Base-by-base conservation (phyloP, 1,140 invertebrate genomes). In the honey bee (Apis mellifera) region DNA sequence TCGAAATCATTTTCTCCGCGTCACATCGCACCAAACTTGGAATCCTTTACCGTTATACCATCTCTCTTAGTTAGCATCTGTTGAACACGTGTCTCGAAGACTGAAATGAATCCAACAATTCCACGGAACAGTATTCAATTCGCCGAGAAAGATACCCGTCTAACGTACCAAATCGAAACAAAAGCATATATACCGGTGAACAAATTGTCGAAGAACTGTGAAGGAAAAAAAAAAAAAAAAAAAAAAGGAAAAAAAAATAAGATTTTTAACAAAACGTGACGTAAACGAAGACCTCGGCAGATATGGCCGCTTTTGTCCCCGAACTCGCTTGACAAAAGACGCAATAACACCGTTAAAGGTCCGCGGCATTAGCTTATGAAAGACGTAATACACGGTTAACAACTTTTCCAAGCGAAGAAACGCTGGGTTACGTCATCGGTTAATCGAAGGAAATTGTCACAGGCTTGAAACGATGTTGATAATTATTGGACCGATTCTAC, bases 391-490 rank as follows among this genome's bases (percentile, higher is more conserved):
- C 21, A 48, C 42, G 32, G 42, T 66, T 42, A 66, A 42, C 42
- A n/a, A 48, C 32, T 68, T 48, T 42, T 48, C 65, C 65, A 48
- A 68, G 26, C 65, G 42, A 68, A 68, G 65, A 68, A 68, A 68
- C 65, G 19, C 1, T 11, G 11, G 21, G 19, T 68, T 68, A 11
- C 65, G 65, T 68, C 65, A 68, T n/a, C 42, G 65, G 42, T 48
- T 68, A 48, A 68, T 68, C 65, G 42, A n/a, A 48, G 65, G 65
- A 68, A 42, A 68, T 68, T 68, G 65, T 48, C 65, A 13, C 32
- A 13, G 42, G 42, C 65, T 48, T 17, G 12, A 68, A 23, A 12
- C 65, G 65, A 3, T 21, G 42, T 11, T n/a, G 32, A 42, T 48
- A 68, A 68, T 68, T 68, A 68, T n/a, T 68, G 9, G 65, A 48